Base-by-base conservation (phyloP, 2,797 vertebrate genomes). In the Neosalanx taihuensis region DNA sequence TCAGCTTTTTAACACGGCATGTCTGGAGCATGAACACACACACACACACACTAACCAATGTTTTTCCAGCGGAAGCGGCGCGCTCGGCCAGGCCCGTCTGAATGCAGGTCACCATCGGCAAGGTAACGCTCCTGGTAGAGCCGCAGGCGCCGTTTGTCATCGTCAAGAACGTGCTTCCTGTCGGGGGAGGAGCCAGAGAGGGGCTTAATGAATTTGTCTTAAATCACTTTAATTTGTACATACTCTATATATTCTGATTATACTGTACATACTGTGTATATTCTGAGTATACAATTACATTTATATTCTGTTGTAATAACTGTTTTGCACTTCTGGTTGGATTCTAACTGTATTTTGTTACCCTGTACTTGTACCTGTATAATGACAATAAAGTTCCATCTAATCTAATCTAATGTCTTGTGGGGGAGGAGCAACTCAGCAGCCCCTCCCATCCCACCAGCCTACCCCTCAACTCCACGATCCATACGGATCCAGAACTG, bases 31-130 rank as follows among this genome's bases (percentile, higher is more conserved):
- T 6, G 1, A 23, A 17, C 33, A 23, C 10, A 29, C 3, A 2
- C 13, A 12, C 9, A 31, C 53, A 20, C 12, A 7, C 59, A 68
- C 78, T 15, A 78, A 96, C 95, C 94, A 3, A 96, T 94, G 72
- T 97, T 95, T 75, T 94, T 99, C 98, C 98, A 99, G 58, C 95
- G 93, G 90, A 99, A 99, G 65, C 88, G 94, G 1, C 98, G 95
- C 56, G 83, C 94, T 64, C 98, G 92, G 4, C 98, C 97, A 0
- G 98, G 97, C 0, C 96, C 96, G 0, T 99, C 97, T 0, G 94
- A 96, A 81, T 99, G 97, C 72, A 99, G 90, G 85, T 99, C 97
- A 0, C 98, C 98, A 1, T 99, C 96, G 0, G 93, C 91, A 2
- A 99, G 94, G 83, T 97, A 99, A 0, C 91, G 84, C 85, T 99